Conservation (phyloP, 2,113 vertebrate species). For the Ammodytes marinus region DNA sequence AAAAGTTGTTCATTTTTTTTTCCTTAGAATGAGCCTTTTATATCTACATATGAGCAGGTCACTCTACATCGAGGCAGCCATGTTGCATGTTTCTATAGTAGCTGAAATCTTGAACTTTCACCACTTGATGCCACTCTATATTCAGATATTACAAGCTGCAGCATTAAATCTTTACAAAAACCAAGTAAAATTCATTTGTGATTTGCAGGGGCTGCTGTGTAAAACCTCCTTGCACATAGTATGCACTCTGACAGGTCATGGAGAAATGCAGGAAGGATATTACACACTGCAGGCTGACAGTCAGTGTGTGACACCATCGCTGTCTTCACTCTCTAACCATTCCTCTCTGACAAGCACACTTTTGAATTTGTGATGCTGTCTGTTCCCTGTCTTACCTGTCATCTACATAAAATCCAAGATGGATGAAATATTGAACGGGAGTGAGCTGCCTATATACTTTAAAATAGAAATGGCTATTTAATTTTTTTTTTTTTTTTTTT, state of each 20-base stretch:
- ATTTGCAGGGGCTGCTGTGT: conserved; percentile 6
- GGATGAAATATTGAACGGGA: conserved; percentile 8
- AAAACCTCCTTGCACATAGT: conserved; percentile 31
- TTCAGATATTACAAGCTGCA: too few relatives aligned
- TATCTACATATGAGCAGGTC: too few relatives aligned
- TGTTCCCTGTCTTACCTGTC: conserved; percentile 23
- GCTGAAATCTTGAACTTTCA: too few relatives aligned
- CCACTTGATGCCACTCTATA: too few relatives aligned
- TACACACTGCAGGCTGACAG: conserved; percentile 20
- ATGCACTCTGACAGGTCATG: not conserved
- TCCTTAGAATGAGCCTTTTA: too few relatives aligned
- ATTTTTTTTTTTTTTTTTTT: too few relatives aligned
- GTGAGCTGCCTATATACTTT: not conserved
- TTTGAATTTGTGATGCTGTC: conserved; percentile 27
- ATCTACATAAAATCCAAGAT: not conserved
- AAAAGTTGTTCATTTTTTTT: too few relatives aligned
- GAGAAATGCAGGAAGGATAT: conserved; percentile 41
- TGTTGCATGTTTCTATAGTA: too few relatives aligned
- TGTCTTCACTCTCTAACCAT: conserved; percentile 27
- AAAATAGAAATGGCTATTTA: not conserved
- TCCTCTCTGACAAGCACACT: conserved; percentile 3
- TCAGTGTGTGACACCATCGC: conserved; percentile 11
- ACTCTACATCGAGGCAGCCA: too few relatives aligned
- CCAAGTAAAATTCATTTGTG: not conserved
- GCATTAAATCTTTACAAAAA: conserved; percentile 7